phyloP scores from a whole-genome alignment of 1,140 invertebrate genomes.

The Brachystomella parvula region DNA sequence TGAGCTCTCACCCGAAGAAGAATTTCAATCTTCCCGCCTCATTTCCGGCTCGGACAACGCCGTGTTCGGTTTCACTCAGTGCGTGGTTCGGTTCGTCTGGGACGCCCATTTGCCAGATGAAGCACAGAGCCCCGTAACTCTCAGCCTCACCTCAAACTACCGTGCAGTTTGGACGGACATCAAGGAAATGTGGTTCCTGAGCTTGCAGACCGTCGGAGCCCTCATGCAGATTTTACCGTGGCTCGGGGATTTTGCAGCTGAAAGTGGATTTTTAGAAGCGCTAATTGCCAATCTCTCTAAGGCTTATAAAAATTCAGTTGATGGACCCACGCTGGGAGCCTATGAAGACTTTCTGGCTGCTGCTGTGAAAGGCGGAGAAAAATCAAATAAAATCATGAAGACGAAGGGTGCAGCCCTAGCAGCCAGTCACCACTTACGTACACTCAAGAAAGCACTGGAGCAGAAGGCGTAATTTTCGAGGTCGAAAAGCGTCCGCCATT shows the following conservation, averaged over 20 bases:
- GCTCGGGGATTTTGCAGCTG: slow-evolving; percentile 81
- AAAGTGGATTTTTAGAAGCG: slow-evolving; percentile 83
- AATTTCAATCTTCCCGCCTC: slow-evolving; percentile 28
- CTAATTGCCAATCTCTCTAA: slow-evolving; percentile 70
- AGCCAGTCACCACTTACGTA: slow-evolving; percentile 35
- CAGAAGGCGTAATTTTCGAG: neutral
- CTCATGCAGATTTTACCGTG: slow-evolving; percentile 71
- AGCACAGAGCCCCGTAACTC: slow-evolving; percentile 59
- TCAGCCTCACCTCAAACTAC: slow-evolving; percentile 75
- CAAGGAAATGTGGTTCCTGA: slow-evolving; percentile 84
- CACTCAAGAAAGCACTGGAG: slow-evolving; percentile 26
- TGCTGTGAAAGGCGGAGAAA: slow-evolving; percentile 61
- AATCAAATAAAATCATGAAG: slow-evolving; percentile 63
- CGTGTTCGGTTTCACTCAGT: slow-evolving; percentile 66
- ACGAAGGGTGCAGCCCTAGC: slow-evolving; percentile 59
- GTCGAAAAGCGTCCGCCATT: too few species aligned
- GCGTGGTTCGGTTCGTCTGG: slow-evolving; percentile 81
- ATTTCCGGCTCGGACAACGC: slow-evolving; percentile 35
- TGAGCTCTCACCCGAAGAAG: slow-evolving; percentile 70
- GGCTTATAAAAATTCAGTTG: slow-evolving; percentile 69
- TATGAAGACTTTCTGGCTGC: slow-evolving; percentile 82
- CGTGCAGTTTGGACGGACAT: slow-evolving; percentile 80
- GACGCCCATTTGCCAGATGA: slow-evolving; percentile 84
- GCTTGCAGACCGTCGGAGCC: slow-evolving; percentile 80
- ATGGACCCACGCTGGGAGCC: slow-evolving; percentile 73